Evolutionary conservation across 2,113 vertebrate genomes (phyloP).

Genomic region (Boleophthalmus pectinirostris): DNA sequence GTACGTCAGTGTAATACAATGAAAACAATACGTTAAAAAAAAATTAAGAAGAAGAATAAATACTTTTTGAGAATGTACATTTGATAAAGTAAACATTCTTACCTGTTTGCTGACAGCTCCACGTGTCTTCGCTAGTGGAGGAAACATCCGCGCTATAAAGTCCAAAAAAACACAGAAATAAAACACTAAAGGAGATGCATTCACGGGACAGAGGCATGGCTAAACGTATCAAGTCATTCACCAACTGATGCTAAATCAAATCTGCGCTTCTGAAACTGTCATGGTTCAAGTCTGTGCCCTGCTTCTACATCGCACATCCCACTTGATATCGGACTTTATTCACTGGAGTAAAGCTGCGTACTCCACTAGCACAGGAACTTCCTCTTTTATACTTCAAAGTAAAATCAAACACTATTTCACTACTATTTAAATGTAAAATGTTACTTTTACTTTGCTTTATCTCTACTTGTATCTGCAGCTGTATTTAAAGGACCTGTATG

Average conservation of each 20-base stretch:
- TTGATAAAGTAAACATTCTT: neutral
- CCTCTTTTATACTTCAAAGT: neutral
- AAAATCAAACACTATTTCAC: neutral
- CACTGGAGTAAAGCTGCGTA: neutral
- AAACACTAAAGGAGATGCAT: neutral
- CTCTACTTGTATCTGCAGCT: too few species aligned
- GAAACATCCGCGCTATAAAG: neutral
- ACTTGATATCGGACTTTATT: neutral
- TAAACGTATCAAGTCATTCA: neutral
- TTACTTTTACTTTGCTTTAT: too few species aligned
- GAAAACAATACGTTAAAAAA: neutral
- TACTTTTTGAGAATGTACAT: too few species aligned
- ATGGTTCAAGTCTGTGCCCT: neutral
- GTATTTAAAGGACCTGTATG: too few species aligned
- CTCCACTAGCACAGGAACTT: neutral
- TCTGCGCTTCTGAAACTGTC: neutral
- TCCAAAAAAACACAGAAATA: neutral
- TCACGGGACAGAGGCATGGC: neutral
- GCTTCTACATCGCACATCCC: neutral
- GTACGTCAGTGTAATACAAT: neutral
- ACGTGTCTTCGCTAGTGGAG: neutral
- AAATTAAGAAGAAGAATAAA: too few species aligned
- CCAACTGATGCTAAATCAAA: neutral
- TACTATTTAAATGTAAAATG: too few species aligned
- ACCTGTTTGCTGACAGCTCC: slow-evolving; percentile 20